These are phyloP conservation scores for Argyrosomus japonicus DNA, from an alignment of 2,113 vertebrate genomes.

Conservation along the genomic window DNA sequence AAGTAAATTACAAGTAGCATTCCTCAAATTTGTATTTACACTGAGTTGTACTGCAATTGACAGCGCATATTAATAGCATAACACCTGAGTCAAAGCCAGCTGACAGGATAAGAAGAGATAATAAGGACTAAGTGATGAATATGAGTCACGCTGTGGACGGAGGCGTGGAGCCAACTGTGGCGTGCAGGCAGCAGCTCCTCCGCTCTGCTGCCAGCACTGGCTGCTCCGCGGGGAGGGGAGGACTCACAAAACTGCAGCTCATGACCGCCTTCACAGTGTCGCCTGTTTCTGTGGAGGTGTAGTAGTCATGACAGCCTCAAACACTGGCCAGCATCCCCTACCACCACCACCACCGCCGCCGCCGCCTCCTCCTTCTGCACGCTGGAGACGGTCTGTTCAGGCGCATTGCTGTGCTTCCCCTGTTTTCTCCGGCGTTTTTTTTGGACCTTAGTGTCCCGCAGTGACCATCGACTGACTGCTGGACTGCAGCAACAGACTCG, in stretches of 20 bases:
- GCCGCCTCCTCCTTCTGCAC: background rate
- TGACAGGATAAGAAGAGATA: slow-evolving; percentile 17
- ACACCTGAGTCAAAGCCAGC: slow-evolving; percentile 1
- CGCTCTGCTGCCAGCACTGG: slow-evolving; percentile 25
- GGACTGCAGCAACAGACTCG: slow-evolving; percentile 41
- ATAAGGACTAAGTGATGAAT: slow-evolving; percentile 39
- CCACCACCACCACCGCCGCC: background rate
- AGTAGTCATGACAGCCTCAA: slow-evolving; percentile 70
- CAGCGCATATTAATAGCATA: background rate
- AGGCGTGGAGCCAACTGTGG: slow-evolving; percentile 68
- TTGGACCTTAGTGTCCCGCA: slow-evolving; percentile 51
- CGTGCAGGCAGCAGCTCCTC: slow-evolving; percentile 26
- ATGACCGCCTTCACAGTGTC: slow-evolving; percentile 27
- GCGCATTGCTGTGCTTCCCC: slow-evolving; percentile 24
- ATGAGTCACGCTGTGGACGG: slow-evolving; percentile 69
- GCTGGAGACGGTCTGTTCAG: slow-evolving; percentile 17
- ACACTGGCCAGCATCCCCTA: slow-evolving; percentile 56
- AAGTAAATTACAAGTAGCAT: too few species aligned
- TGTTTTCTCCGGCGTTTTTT: background rate
- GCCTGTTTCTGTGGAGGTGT: slow-evolving; percentile 59
- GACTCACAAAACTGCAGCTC: slow-evolving; percentile 42
- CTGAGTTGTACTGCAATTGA: too few species aligned
- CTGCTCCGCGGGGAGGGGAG: slow-evolving; percentile 37
- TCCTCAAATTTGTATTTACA: too few species aligned
- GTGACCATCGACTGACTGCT: slow-evolving; percentile 32